phyloP scores from a whole-genome alignment of 2,797 vertebrate genomes.

The Hapalemur alaotrensis region DNA sequence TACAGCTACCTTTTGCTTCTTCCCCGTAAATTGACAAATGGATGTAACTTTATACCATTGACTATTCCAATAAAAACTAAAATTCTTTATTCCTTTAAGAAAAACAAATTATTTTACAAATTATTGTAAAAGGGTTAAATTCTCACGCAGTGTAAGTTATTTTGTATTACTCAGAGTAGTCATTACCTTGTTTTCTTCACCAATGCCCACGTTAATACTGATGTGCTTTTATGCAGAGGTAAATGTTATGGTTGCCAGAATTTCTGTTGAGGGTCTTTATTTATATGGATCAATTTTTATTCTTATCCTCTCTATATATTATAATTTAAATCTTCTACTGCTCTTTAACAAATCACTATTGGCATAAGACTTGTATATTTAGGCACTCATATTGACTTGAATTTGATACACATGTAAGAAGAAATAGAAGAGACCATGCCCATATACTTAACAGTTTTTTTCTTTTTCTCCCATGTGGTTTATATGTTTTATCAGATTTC shows the following conservation, averaged over 20 bases:
- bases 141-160: neutral
- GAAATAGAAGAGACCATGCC: neutral
- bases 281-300: neutral
- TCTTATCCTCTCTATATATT: neutral
- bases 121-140: neutral
- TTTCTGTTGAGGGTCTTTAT: neutral
- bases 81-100: neutral
- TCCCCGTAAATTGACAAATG: neutral
- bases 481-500: neutral
- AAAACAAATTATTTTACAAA: neutral
- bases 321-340: neutral
- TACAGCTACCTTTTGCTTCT: neutral
- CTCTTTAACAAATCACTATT: neutral
- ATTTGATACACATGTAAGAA: neutral
- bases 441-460: neutral
- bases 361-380: neutral
- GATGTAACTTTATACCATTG: neutral
- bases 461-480: neutral
- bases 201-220: neutral
- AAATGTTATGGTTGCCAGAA: neutral
- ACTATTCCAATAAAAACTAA: neutral
- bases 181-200: neutral
- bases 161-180: neutral
- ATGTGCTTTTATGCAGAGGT: neutral
- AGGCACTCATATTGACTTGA: neutral